Conservation (phyloP, 2,797 vertebrate genomes). For the Sebastes matsubarae region DNA sequence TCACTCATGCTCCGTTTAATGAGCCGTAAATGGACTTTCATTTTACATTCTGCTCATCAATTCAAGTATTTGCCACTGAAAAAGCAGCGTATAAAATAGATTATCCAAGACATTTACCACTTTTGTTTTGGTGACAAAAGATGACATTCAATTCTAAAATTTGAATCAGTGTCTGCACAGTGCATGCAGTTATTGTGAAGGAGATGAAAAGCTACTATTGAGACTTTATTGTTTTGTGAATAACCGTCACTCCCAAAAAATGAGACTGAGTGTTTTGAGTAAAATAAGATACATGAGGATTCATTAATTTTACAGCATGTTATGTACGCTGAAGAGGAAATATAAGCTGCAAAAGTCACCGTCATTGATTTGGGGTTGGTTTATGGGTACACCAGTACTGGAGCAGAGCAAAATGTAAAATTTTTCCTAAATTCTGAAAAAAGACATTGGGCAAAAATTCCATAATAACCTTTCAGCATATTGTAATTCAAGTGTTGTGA, state of each 20-base stretch:
- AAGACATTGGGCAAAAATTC: too few species aligned
- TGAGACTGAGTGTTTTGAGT: not conserved
- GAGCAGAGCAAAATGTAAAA: fast-evolving
- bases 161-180: conserved; percentile 30
- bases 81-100: not conserved
- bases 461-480: too few species aligned
- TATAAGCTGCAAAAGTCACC: not conserved
- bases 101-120: conserved; percentile 12
- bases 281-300: not conserved
- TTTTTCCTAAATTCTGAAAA: not conserved
- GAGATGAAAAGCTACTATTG: not conserved
- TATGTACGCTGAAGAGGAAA: not conserved
- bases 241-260: not conserved
- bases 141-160: conserved; percentile 31
- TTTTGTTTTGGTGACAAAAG: conserved; percentile 24
- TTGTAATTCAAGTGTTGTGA: too few species aligned
- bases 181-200: conserved; percentile 2
- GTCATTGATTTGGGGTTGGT: not conserved
- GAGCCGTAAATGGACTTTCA: conserved; percentile 12
- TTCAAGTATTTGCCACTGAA: conserved; percentile 1
- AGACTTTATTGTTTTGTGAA: not conserved
- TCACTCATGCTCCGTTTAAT: conserved; percentile 23
- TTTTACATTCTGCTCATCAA: conserved; percentile 12
- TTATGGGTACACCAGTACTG: not conserved
- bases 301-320: not conserved